These are phyloP conservation scores for Rallus crepitans DNA, from an alignment of 2,797 vertebrate genomes.

Conservation along the genomic window DNA sequence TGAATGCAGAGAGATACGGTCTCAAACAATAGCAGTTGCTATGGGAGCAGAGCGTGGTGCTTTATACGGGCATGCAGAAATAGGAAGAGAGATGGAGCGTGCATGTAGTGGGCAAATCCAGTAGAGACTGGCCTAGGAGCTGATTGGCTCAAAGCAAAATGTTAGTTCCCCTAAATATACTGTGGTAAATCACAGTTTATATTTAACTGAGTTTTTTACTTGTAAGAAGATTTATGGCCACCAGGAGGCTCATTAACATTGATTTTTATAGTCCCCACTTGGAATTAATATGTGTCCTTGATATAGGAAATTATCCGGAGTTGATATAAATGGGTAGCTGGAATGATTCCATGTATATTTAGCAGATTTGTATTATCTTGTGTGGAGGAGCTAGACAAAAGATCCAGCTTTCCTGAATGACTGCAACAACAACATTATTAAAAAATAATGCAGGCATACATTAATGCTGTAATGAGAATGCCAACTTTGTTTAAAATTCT, in stretches of 20 bases:
- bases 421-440: background rate
- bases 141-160: background rate
- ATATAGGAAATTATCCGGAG: conserved; percentile 35
- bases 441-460: background rate
- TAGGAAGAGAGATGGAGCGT: background rate
- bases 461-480: background rate
- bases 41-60: background rate
- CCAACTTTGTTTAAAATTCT: background rate
- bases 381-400: conserved; percentile 2
- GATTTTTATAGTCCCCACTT: conserved; percentile 56
- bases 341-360: conserved; percentile 33
- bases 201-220: conserved; percentile 66
- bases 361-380: conserved; percentile 5
- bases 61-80: background rate
- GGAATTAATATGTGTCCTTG: conserved; percentile 41
- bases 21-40: conserved; percentile 41
- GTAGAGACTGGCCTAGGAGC: background rate
- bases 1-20: background rate
- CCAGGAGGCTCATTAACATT: conserved; percentile 52
- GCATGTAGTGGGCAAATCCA: background rate
- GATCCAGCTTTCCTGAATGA: background rate
- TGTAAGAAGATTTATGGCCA: conserved; percentile 45
- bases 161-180: background rate
- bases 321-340: conserved; percentile 43
- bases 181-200: conserved; percentile 46